phyloP scores from a whole-genome alignment of 2,888 invertebrate species.

The Cataglyphis altisquamis region DNA sequence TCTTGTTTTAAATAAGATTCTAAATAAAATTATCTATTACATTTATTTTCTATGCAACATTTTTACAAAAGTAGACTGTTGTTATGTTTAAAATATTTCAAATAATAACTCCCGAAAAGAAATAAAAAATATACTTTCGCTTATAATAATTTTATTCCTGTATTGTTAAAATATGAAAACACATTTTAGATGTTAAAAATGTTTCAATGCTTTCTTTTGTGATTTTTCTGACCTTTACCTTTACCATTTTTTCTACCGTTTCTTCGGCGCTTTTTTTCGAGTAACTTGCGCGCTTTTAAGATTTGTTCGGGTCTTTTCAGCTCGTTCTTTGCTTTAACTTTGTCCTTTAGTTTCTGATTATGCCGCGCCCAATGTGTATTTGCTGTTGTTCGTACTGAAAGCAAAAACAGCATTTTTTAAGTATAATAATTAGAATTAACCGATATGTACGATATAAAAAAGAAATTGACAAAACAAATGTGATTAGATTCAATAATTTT shows the following conservation, averaged over 20 bases:
- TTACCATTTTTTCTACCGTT: constrained; percentile 86
- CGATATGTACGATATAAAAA: not conserved
- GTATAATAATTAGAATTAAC: not conserved
- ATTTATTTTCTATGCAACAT: not conserved
- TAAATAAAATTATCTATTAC: not conserved
- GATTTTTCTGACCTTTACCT: constrained; percentile 83
- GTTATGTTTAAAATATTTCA: not conserved
- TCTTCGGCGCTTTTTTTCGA: constrained; percentile 87
- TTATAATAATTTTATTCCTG: not conserved
- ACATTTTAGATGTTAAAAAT: not conserved
- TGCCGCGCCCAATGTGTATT: constrained; percentile 93
- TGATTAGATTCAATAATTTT: not conserved
- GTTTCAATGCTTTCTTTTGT: constrained; percentile 69
- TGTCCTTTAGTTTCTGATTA: constrained; percentile 91
- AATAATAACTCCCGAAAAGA: not conserved
- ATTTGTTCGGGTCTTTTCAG: constrained; percentile 92
- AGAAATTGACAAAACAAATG: not conserved
- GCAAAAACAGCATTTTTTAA: constrained; percentile 39
- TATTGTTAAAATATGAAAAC: not conserved
- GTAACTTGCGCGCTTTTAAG: constrained; percentile 90
- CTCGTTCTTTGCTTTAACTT: constrained; percentile 88
- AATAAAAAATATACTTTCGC: not conserved
- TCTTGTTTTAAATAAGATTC: not conserved
- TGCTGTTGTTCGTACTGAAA: constrained; percentile 85
- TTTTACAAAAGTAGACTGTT: not conserved